Conservation (phyloP, 2,113 vertebrate genomes). For the Camelus dromedarius region DNA sequence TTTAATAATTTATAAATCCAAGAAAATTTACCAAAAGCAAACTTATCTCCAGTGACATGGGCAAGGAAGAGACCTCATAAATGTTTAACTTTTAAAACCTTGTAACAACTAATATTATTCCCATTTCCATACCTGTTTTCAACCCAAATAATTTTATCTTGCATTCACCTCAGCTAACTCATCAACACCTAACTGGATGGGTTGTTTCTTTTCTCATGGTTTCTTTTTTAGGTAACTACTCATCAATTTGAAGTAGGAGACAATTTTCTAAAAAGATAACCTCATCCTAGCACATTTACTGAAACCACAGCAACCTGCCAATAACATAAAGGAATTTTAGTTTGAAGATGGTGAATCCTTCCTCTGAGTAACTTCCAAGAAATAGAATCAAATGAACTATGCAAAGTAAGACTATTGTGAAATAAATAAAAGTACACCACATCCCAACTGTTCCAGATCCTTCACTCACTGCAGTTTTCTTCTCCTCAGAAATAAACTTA, state of each 20-base stretch:
- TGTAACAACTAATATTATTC: background rate
- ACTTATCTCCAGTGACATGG: constrained; percentile 8
- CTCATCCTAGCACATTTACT: background rate
- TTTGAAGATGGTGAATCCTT: constrained; percentile 12
- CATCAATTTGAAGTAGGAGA: background rate
- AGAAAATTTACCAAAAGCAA: constrained; percentile 55
- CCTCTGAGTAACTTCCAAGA: constrained; percentile 35
- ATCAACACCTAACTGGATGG: background rate
- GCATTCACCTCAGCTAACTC: background rate
- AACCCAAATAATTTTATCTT: constrained; percentile 47
- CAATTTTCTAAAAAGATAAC: constrained; percentile 3
- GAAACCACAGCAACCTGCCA: constrained; percentile 23
- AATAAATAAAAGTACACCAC: background rate
- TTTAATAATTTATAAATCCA: constrained; percentile 51
- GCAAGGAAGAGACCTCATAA: background rate
- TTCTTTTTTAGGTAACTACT: background rate
- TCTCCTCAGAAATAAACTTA: constrained; percentile 54
- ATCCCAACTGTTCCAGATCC: background rate
- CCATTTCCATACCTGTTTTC: constrained; percentile 21
- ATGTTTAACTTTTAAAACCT: constrained; percentile 23
- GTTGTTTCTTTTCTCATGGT: background rate
- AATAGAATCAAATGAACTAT: constrained; percentile 22
- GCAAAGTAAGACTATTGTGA: background rate
- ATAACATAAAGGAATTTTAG: background rate
- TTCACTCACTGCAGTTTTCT: constrained; percentile 13